Percentiles rank a stretch among this genome's conserved stretches.
Conservation (phyloP, 2,797 vertebrate genomes). For the Acropternis orthonyx region DNA sequence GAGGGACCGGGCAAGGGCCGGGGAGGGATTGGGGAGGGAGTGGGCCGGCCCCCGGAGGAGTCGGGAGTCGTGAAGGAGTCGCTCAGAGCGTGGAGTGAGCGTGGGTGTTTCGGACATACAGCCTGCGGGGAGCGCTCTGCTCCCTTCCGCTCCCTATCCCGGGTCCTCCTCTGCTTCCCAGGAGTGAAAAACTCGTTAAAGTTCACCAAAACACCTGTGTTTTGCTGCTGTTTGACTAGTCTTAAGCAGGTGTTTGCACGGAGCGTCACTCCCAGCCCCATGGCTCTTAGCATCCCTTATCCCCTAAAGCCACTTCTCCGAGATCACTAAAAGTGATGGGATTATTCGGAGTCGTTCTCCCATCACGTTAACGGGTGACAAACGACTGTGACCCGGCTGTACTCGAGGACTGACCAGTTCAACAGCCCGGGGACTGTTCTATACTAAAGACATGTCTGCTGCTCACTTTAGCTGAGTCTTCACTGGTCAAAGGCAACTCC, state of each 20-base stretch:
- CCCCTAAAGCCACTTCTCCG: no score
- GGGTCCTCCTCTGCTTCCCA: accelerated
- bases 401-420: background rate
- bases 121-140: background rate
- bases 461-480: background rate
- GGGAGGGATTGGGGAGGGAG: background rate
- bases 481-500: background rate
- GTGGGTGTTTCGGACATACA: accelerated
- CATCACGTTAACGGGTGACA: background rate
- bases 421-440: background rate
- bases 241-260: background rate
- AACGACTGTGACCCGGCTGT: background rate
- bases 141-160: background rate
- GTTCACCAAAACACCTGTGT: accelerated
- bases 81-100: accelerated
- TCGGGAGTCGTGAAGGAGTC: accelerated
- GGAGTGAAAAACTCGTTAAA: no score
- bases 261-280: background rate
- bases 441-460: background rate
- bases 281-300: background rate
- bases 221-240: background rate
- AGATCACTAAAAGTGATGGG: background rate
- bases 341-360: background rate
- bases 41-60: background rate
- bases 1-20: background rate